Evolutionary conservation across 92 coral and sea anemone species (phyloP), one percentile per base, ranked within the genome.

Genomic region (Phymanthus crucifer): DNA sequence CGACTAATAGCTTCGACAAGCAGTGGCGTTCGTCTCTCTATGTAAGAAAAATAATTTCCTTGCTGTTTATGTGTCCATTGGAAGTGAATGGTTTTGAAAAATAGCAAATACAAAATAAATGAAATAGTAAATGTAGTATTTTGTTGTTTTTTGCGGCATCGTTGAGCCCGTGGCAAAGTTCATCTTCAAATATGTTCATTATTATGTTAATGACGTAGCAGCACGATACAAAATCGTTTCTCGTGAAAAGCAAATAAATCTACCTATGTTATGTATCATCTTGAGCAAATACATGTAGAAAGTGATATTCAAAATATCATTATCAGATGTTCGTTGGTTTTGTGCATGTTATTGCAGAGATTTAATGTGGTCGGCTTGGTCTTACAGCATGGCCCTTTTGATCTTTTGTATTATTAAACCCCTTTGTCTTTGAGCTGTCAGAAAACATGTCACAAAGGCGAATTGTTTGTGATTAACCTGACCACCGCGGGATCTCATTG

Each of bases 391-490:
- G 81, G 68, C 72, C 81, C 57, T 77, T 67, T 79, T 79, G 74
- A 70, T 68, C 83, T 69, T 79, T 79, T 79, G 83, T 79, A 67
- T 79, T 67, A 66, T 78, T 43, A 61, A 61, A 78, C 82, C 75
- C 40, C 75, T 70, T 79, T 79, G 74, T 67, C 56, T 72, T 79
- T 23, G 48, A 32, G 58, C 40, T 79, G 83, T 79, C 83, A 79
- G 69, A 79, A 79, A 64, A 27, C 83, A 69, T 79, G 83, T 79
- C 83, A 79, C 83, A 79, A 79, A 79, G 76, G 75, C 75, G 75
- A 79, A 79, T 79, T 79, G 83, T 79, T 67, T 79, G 75, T 67
- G 83, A 79, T 68, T 79, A 45, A 79, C 83, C 68, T 67, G 83
- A 48, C 74, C 82, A 78, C 32, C 32, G 24, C 82, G 74, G 26